Percentiles rank a stretch among this genome's conserved stretches.
These are phyloP conservation scores for chimpanzee (Pan troglodytes) DNA, from an alignment of 2,113 vertebrate genomes.

Conservation along the genomic window NHGRI_mPanTro3-v2.1_pri NC_072398.2:165471001-165471500, in stretches of 20 bases:
- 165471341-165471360: neutral
- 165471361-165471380: neutral
- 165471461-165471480: neutral
- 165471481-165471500: neutral
- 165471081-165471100: neutral
- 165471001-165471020: neutral
- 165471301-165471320: neutral
- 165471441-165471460: neutral
- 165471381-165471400: neutral
- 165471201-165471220: neutral
- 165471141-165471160: neutral
- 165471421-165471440: neutral
- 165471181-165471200: neutral
- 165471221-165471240: accelerated
- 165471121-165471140: accelerated
- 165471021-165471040: constrained; percentile 31
- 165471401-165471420: neutral
- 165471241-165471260: neutral
- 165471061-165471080: neutral
- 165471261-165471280: neutral
- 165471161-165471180: neutral
- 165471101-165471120: neutral
- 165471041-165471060: constrained; percentile 57
- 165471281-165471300: neutral
- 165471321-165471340: neutral